Base-by-base conservation (phyloP, 1,140 invertebrate genomes). In the Drosophila ercepeae region DNA sequence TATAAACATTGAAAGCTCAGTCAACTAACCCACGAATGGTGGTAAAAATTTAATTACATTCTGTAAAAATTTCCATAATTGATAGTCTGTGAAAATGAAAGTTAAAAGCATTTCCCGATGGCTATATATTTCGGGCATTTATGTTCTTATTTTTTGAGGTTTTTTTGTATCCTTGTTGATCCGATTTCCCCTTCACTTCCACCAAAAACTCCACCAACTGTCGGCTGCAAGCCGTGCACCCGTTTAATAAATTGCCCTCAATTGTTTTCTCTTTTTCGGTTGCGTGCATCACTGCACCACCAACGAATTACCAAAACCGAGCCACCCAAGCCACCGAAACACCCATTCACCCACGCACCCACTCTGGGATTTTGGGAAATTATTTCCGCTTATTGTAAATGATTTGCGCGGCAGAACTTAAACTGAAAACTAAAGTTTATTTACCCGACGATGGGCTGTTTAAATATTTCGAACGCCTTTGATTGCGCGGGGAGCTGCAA, bases 341-440 rank as follows among this genome's bases (percentile, higher is more conserved):
- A 19, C 46, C 49, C 21, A 29, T 8, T 2, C n/a, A 16, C 13
- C 36, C 25, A 29, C 59, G 9, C 41, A 11, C 27, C 32, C 55
- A 25, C 27, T 13, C 36, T 51, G 59, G 34, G 36, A 42, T 67
- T 64, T 67, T n/a, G 63, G 63, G 59, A 69, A 69, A 68, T 68
- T 68, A 68, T 69, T 69, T 69, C 51, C 64, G 63, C 19, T 69
- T 69, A 57, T 69, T 69, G 63, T 49, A 57, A 69, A 69, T 57
- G 64, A 69, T 57, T 69, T 67, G 46, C 11, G 34, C 60, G 41
- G 41, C 53, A 29, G 23, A 14, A 11, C 29, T 39, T 39, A 3
- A 23, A 27, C 65, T 69, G 69, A 34, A 69, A 69, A 44, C 14
- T 13, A 27, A 69, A 68, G 68, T 52, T 72, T 51, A 45, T 51